Evolutionary conservation across 1,140 invertebrate species (phyloP), one percentile per base, ranked within the genome.

Genomic region (Zophobas atratus): DNA sequence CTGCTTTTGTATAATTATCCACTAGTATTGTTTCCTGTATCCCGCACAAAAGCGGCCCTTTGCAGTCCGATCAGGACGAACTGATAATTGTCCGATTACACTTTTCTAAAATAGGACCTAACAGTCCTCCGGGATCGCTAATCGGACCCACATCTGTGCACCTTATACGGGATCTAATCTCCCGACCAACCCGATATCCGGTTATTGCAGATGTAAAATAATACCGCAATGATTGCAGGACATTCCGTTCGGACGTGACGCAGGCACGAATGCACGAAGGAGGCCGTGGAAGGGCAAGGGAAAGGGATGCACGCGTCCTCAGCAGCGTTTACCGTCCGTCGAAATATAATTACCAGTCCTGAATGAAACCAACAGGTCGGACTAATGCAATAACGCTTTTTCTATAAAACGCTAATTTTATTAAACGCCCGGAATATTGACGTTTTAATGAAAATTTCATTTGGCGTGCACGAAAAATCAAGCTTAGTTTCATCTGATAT

Each of bases 391-490:
- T 83, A 80, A 83, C 79, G 77, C 82, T 81, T 78, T 81, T 82
- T 77, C 80, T 81, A 78, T 76, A 81, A 81, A 79, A 80, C 80
- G 77, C 81, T 81, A 83, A 83, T 83, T 83, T 81, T 80, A 83
- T 83, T 83, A 83, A 83, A 80, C 79, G 78, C 79, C 70, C 79
- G 71, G 76, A 77, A 78, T 83, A 83, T 83, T 81, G 82, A 82
- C 82, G 77, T 83, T 81, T 81, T 83, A 83, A 83, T 83, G 82
- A 82, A 83, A 83, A 83, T 82, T 82, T 83, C 79, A 82, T 83
- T 83, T 79, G 74, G 71, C 75, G 79, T 70, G 79, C 77, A 81
- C 75, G 79, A 81, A 81, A 81, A 81, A 82, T 81, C 79, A 81
- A 79, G 77, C 77, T 72, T 78, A 70, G 63, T 74, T 76, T 76